Conservation (phyloP, 2,113 vertebrate genomes). For the Tachuris rubrigastra region DNA sequence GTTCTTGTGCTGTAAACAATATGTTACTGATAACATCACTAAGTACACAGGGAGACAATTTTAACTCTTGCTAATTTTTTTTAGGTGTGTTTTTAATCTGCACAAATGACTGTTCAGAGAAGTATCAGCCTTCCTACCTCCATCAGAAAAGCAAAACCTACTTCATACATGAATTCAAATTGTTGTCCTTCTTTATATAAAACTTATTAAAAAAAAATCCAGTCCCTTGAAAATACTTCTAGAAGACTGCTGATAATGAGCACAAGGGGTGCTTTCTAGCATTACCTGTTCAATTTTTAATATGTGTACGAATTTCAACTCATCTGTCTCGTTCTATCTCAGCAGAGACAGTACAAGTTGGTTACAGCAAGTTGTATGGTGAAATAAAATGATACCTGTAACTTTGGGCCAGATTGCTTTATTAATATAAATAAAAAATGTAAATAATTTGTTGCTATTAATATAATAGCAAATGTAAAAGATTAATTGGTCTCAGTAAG, state of each 20-base stretch:
- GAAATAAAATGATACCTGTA: neutral
- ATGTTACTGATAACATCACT: neutral
- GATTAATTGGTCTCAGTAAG: neutral
- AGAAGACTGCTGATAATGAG: slow-evolving; percentile 51
- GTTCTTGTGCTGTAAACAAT: neutral
- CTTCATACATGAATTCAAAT: neutral
- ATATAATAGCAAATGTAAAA: neutral
- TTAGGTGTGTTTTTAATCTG: neutral
- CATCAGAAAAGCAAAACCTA: neutral
- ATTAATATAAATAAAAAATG: neutral
- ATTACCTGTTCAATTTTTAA: slow-evolving; percentile 69
- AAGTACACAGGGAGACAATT: neutral
- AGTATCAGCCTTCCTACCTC: neutral
- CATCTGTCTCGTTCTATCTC: slow-evolving; percentile 35
- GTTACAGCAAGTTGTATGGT: neutral
- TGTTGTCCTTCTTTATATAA: neutral
- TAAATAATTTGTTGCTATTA: neutral
- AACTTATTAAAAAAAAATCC: neutral
- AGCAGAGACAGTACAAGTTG: neutral
- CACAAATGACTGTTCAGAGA: neutral
- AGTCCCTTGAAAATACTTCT: neutral
- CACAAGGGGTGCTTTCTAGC: slow-evolving; percentile 37
- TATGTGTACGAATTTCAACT: slow-evolving; percentile 58
- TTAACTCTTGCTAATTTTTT: neutral
- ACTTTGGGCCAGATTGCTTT: neutral